Evolutionary conservation across 2,113 vertebrate genomes (phyloP), one percentile per base, ranked within the genome.

Genomic region (Ardeotis arabs): DNA sequence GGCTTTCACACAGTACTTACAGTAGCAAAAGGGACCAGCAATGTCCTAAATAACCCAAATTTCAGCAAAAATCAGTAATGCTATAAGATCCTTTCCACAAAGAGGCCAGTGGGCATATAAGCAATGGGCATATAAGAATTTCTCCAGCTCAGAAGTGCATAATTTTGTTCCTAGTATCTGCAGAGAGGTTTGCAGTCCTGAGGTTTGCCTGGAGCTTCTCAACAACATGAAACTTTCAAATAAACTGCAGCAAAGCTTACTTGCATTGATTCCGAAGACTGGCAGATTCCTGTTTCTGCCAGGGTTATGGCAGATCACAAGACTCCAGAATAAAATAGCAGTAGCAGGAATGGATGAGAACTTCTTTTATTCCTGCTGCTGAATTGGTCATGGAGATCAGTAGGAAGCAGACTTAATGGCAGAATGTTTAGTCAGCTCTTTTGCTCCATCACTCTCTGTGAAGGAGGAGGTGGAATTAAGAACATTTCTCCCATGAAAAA

Each of bases 391-490:
- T 27, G 52, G 68, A 93, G 52, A 90, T 81, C 55, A 89, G 33
- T 21, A 77, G 55, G 63, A 94, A 91, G 63, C 23, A 89, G 63
- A 78, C n/a, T 88, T 89, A 62, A 81, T 21, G 69, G 69, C 50
- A 85, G 41, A 95, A 90, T 4, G 8, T 92, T 90, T 80, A 59
- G 78, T 80, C 73, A 93, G 60, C 22, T 87, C 28, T 95, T 93
- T 67, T 50, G 63, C 49, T 44, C 49, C 44, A 60, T 84, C 56
- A 49, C 5, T 49, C 44, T 84, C 60, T 4, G 2, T 69, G 67
- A 84, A 74, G 22, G 55, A 85, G 64, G 49, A 77, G 78, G 66
- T 87, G 80, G 58, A 96, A 84, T 76, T 76, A 95, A 92, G 55
- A 89, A 64, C 27, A 53, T 62, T 89, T 82, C 15, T 84, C 31